A percentile compares a stretch with the other conserved stretches of the same genome.
These are phyloP conservation scores for Rotaria magnacalcarata DNA, from an alignment of 2,888 invertebrate species.

Conservation along the genomic window DNA sequence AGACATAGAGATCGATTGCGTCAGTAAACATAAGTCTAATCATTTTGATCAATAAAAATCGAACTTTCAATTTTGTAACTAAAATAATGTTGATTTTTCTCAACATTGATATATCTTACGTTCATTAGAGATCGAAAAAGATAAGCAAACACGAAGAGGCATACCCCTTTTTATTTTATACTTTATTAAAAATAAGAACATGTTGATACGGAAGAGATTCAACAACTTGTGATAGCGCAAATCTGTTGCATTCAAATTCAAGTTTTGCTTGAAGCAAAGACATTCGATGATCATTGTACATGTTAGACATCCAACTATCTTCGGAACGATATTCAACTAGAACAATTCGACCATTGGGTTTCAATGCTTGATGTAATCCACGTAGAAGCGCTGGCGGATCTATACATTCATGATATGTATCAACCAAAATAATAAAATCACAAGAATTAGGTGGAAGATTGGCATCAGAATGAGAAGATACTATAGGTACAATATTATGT, in stretches of 20 bases:
- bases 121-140: no score
- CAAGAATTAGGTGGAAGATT: slow-evolving; percentile 1
- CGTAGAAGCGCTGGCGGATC: background rate
- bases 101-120: background rate
- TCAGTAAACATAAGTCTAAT: slow-evolving; percentile 13
- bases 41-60: background rate
- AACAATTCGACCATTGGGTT: slow-evolving; percentile 17
- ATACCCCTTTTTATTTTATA: background rate
- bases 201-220: background rate
- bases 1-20: background rate
- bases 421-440: slow-evolving; percentile 16
- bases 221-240: background rate
- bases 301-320: background rate
- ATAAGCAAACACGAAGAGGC: no score
- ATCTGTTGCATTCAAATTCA: background rate
- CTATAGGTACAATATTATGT: background rate
- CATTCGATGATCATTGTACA: background rate
- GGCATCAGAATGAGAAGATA: background rate
- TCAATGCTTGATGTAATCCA: background rate
- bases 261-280: background rate
- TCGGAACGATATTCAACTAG: slow-evolving; percentile 7
- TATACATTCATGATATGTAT: slow-evolving; percentile 21
- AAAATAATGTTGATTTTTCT: background rate
- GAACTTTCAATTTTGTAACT: background rate
- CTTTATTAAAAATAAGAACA: background rate